A percentile compares a stretch with the other conserved stretches of the same genome.
Conservation (phyloP, 2,888 invertebrate genomes). For the Cinara cedri region DNA sequence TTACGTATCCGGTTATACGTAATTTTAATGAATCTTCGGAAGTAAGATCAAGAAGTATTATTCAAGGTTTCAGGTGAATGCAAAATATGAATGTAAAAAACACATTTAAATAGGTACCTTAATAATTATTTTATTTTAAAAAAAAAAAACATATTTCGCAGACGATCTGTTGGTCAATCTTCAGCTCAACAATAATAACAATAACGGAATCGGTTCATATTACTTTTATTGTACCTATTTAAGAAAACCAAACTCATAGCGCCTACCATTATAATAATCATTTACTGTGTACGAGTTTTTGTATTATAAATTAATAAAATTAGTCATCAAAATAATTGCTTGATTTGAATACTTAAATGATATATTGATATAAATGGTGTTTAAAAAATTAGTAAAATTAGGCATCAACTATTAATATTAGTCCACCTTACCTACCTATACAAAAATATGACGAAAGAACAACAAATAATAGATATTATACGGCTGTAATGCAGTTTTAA, state of each 20-base stretch:
- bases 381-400: too few relatives aligned
- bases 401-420: too few relatives aligned
- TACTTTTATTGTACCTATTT: neutral
- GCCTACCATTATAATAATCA: neutral
- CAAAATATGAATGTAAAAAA: neutral
- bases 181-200: slow-evolving; percentile 30
- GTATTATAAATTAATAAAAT: too few relatives aligned
- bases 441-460: too few relatives aligned
- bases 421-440: too few relatives aligned
- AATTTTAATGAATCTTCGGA: slow-evolving; percentile 27
- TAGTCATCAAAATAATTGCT: too few relatives aligned
- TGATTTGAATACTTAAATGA: too few relatives aligned
- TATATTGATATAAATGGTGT: too few relatives aligned
- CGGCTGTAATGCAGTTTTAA: too few relatives aligned
- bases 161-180: slow-evolving; percentile 40
- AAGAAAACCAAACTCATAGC: neutral
- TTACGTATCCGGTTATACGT: slow-evolving; percentile 28
- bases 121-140: neutral
- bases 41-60: slow-evolving; percentile 39
- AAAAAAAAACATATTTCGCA: neutral
- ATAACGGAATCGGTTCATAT: neutral
- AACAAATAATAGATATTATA: too few relatives aligned
- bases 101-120: neutral
- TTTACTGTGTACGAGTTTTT: too few relatives aligned
- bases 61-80: slow-evolving; percentile 47